Percentiles rank a stretch among this genome's conserved stretches.
Evolutionary conservation across 2,888 invertebrate genomes (phyloP).

Genomic region (Nomada goodeniana): DNA sequence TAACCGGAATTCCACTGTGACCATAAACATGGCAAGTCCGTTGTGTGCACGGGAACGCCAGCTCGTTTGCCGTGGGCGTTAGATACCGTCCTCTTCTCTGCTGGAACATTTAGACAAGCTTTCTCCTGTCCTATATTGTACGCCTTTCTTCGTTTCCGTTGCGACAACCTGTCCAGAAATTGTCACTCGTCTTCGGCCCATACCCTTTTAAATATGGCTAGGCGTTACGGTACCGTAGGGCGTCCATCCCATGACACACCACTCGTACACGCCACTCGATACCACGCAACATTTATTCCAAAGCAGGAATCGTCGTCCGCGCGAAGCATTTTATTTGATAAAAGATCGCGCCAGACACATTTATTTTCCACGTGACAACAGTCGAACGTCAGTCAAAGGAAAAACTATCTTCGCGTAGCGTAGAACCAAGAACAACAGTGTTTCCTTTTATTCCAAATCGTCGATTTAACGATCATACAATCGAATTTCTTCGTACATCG

Average conservation of each 20-base stretch:
- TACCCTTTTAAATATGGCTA: background rate
- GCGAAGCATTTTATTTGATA: conserved; percentile 6
- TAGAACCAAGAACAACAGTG: conserved; percentile 18
- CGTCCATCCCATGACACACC: background rate
- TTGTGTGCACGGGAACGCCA: conserved; percentile 40
- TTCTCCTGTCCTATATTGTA: conserved; percentile 20
- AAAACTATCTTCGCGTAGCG: conserved; percentile 6
- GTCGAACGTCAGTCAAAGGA: conserved; percentile 18
- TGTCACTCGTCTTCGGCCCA: conserved; percentile 25
- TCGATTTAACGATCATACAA: conserved; percentile 21
- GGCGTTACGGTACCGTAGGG: background rate
- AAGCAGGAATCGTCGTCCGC: background rate
- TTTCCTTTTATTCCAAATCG: conserved; percentile 10
- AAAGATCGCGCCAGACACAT: conserved; percentile 4
- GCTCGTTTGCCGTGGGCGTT: conserved; percentile 59
- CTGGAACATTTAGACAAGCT: conserved; percentile 51
- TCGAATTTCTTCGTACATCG: conserved; percentile 25
- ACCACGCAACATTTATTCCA: background rate
- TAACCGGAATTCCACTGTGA: conserved; percentile 77
- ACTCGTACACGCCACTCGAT: background rate
- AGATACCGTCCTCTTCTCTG: conserved; percentile 45
- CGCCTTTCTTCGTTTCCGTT: conserved; percentile 18
- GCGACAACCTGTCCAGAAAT: conserved; percentile 24
- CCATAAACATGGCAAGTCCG: conserved; percentile 64
- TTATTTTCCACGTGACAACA: conserved; percentile 27